Evolutionary conservation across 1,140 invertebrate species (phyloP), one percentile per base, ranked within the genome.

Genomic region (Steinernema feltiae): DNA sequence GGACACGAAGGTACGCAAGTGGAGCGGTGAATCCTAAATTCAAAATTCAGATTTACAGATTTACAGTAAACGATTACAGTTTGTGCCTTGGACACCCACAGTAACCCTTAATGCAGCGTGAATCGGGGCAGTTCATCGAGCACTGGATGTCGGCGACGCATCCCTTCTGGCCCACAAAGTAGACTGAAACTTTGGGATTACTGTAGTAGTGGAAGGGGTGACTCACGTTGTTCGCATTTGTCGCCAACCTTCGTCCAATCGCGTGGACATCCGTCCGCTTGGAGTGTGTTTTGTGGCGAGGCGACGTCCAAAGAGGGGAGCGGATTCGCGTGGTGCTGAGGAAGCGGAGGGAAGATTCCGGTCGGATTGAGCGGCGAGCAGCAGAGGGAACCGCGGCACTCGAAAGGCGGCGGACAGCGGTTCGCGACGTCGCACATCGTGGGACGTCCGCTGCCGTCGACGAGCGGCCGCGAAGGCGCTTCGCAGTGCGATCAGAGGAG

Each of bases 121-220:
- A 7, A 71, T 76, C 76, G 1, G 78, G 76, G 0, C 75, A 78
- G 30, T 85, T 73, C 73, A 71, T 21, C 35, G 71, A 48, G 73
- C 84, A 85, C 48, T 85, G 84, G 21, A 79, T 75, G 77, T 85
- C 81, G 53, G 75, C 76, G 30, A 80, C 80, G 53, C 84, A 85
- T 21, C 84, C 84, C 41, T 83, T 84, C 63, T 85, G 84, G 1
- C 84, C 84, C 46, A 86, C 83, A 41, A 78, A 85, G 32, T 77
- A 81, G 29, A 83, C 76, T 82, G 69, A 70, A 81, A 78, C 24
- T 69, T 80, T 78, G 0, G 74, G n/a, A 41, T 72, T 72, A 31
- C 75, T 80, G 32, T 74, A 71, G 15, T 74, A 71, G 29, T 78
- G 70, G 2, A 72, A 24, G 75, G 48, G 72, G 46, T 70, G 69